Base-by-base conservation (phyloP, 2,113 vertebrate species). In the Stigmatopora argus region DNA sequence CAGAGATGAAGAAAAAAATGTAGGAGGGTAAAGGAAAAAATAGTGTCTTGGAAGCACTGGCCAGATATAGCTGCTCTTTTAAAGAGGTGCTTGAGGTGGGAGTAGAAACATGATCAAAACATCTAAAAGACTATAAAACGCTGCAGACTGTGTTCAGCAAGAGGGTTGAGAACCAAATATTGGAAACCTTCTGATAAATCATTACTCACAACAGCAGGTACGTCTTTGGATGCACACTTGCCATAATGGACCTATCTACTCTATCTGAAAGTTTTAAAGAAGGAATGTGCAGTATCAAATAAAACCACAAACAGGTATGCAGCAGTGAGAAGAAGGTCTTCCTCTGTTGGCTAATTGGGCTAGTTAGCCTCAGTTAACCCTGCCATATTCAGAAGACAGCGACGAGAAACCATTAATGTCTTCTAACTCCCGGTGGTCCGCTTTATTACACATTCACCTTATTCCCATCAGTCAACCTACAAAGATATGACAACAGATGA, bases 261-360 rank as follows among this genome's bases (percentile, higher is more conserved):
- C 45, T 49, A 59, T 47, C 67, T 41, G 41, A 53, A 69, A 68
- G 47, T 66, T 83, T 81, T 71, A 76, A 74, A 78, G 53, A 60
- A 59, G 72, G 11, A 46, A 5, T 51, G 44, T 52, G 31, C 11
- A 63, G 65, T 65, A 74, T 72, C 75, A 31, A 13, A 13, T 15
- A 7, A 12, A 31, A 60, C 64, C 62, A 45, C 66, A 65, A 45
- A 80, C 71, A 82, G 67, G 68, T 75, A 72, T 44, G 41, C 46
- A 10, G 41, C 46, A 10, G 19, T 17, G 58, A 76, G 73, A 69
- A 62, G 64, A 66, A 85, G 75, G 64, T 64, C 38, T 41, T 71
- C 65, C 52, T 70, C 77, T 59, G 57, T 46, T 49, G 63, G 78
- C 66, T 88, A 88, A 89, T 86, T 87, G 83, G 38, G 85, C 77